Base-by-base conservation (phyloP, 2,113 vertebrate species). In the Puffinus mauretanicus region DNA sequence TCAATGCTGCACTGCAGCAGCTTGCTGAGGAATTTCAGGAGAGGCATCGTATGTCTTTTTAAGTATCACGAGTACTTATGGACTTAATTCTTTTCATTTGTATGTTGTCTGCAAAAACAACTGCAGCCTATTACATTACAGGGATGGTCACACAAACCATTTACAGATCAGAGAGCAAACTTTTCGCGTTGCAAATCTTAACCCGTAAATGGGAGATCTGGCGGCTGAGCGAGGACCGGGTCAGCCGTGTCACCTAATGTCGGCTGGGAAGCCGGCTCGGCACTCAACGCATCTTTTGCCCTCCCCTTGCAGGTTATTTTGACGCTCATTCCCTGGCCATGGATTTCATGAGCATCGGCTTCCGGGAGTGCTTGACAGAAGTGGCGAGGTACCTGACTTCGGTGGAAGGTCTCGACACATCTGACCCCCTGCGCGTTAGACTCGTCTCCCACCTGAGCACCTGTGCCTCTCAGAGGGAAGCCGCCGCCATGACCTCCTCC, bases 261-360 rank as follows among this genome's bases (percentile, higher is more conserved):
- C 0, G 0, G 6, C 55, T 26, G n/a, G 72, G 44, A 67, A 61
- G 52, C 79, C 2, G 7, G 21, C n/a, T 30, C 3, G 5, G 36
- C 25, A 16, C 55, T 96, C 52, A 97, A 19, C 3, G 1, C 7
- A 0, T 66, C 40, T 83, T 58, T 93, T 70, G 52, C 57, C 47
- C n/a, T 90, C 64, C 30, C 46, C 32, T 76, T 57, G 11, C 84
- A 99, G 99, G 99, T 95, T 99, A 98, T 90, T 98, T 99, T 29
- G 99, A 99, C 2, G 98, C 98, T 24, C 99, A 99, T 16, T 98
- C 98, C 7, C 97, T 99, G 27, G 99, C 99, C 29, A 99, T 99
- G 99, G 99, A 99, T 98, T 99, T 99, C 98, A 99, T 99, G 98
- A 99, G 99, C 98, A 98, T 99, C 29, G 99, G 99, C 4, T 99